phyloP scores from a whole-genome alignment of 2,113 vertebrate genomes.

The Aspidoscelis tigris region DNA sequence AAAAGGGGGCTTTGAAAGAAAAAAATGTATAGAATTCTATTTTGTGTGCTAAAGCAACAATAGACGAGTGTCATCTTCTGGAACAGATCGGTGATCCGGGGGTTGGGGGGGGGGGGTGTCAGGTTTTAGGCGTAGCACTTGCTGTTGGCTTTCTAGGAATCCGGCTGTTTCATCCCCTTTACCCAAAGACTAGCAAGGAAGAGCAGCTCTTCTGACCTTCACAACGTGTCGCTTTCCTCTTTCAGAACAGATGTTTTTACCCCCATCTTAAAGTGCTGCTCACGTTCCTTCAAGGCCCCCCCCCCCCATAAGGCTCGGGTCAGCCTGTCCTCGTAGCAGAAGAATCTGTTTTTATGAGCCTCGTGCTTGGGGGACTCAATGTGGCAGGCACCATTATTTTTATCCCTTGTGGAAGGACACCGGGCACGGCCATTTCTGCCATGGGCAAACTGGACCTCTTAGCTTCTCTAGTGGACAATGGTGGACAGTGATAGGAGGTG shows the following conservation, averaged over 20 bases:
- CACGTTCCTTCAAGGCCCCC: background rate
- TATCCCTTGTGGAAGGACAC: background rate
- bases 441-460: background rate
- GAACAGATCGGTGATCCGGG: background rate
- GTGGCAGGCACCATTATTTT: background rate
- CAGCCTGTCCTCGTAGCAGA: background rate
- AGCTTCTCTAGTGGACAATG: background rate
- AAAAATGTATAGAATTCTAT: constrained; percentile 23
- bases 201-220: background rate
- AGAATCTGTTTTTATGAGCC: too few species aligned
- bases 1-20: constrained; percentile 30
- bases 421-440: background rate
- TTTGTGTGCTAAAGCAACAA: constrained; percentile 41
- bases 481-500: too few species aligned
- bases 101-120: background rate
- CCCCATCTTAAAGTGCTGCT: background rate
- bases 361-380: too few species aligned
- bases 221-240: fast-evolving
- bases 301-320: background rate
- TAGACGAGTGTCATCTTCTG: background rate
- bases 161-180: background rate
- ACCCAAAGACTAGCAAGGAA: fast-evolving
- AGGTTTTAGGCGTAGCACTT: fast-evolving
- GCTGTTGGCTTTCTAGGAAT: background rate
- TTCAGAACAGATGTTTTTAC: fast-evolving